Base-by-base conservation (phyloP, 2,888 invertebrate genomes). In the Zhengitettix transpicula region DNA sequence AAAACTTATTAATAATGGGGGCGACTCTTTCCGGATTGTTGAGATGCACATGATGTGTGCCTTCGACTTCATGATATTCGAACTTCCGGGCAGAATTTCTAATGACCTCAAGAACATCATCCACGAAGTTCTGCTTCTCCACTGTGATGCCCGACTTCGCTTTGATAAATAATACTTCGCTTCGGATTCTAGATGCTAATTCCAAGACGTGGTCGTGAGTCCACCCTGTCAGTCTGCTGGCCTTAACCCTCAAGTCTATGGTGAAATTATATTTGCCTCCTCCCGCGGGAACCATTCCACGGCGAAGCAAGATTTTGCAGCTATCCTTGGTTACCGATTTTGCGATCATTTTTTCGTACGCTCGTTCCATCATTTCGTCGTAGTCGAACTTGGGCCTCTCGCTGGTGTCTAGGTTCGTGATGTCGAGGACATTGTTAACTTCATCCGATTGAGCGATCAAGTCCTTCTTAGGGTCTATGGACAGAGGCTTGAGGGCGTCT, bases 191-290 rank as follows among this genome's bases (percentile, higher is more conserved):
- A 2, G 57, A 52, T 15, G 68, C 68, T 44, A 68, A 62, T 55
- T 62, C 57, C 60, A 64, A 65, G n/a, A 64, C 59, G 52, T 62
- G 61, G n/a, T 64, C 57, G 51, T 64, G 63, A 16, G 67, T 65
- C 60, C 62, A 64, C 10, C 64, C 64, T 44, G 64, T 59, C 47
- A 63, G 60, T 40, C 64, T 58, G 40, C 63, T 12, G n/a, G 73
- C 75, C 74, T 89, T 90, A 17, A 91, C 74, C 63, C 87, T 77
- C 1, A 85, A 78, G 71, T 92, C 91, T 53, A 91, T 77, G 8
- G 82, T 79, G 68, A 89, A 90, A 64, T 79, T 41, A 14, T 61
- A 60, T 10, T 56, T 58, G 2, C 14, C 12, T 12, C 60, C 61
- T 16, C 56, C 57, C n/a, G 41, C 28, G 41, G 79, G 78, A 47